Evolutionary conservation across 2,113 vertebrate genomes (phyloP).

Genomic region (Lepidothrix coronata): DNA sequence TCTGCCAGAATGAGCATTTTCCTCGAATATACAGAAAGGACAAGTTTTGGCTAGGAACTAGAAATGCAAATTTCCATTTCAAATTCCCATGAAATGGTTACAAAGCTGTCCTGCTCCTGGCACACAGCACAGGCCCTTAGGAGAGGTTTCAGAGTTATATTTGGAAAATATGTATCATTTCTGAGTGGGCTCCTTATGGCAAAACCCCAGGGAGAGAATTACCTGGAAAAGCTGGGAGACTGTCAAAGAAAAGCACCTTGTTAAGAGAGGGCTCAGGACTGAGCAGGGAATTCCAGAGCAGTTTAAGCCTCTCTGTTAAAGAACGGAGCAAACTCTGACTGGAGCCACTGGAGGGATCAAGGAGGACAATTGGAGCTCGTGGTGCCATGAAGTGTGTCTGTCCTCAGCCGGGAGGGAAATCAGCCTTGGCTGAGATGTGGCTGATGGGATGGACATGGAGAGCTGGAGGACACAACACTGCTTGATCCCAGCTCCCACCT

Average conservation of each 20-base stretch:
- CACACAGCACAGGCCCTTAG: neutral
- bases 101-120: neutral
- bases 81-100: neutral
- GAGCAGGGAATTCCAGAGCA: neutral
- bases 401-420: accelerated
- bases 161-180: accelerated
- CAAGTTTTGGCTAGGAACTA: neutral
- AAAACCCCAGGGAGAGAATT: neutral
- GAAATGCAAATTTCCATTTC: neutral
- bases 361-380: neutral
- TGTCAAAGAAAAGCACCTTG: accelerated
- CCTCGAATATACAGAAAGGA: neutral
- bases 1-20: neutral
- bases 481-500: neutral
- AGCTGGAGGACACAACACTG: accelerated
- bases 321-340: accelerated
- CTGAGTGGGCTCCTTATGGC: too few relatives aligned
- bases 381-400: accelerated
- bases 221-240: neutral
- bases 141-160: neutral
- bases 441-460: neutral
- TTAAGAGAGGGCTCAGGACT: neutral
- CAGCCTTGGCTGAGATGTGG: accelerated
- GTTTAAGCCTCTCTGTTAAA: neutral
- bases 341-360: accelerated